These are phyloP conservation scores for Bemisia tabaci DNA, from an alignment of 1,140 invertebrate genomes.

Conservation along the genomic window DNA sequence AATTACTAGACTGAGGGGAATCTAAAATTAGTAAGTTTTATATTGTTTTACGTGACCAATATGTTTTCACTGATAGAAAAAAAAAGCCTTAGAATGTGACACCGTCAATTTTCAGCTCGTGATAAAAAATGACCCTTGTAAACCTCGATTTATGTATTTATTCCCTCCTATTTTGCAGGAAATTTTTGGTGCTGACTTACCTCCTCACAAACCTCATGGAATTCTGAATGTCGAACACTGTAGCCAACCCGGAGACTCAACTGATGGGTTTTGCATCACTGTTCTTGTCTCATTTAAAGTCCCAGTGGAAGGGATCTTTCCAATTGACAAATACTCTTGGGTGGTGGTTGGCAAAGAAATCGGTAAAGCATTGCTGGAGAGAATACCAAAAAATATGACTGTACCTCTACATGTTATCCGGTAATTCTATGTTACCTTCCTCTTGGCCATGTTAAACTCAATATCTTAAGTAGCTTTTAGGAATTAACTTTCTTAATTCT, in stretches of 20 bases:
- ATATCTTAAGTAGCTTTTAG: no score
- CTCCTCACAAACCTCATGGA: conserved; percentile 71
- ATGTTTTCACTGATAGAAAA: no score
- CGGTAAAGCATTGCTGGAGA: conserved; percentile 49
- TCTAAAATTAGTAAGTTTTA: no score
- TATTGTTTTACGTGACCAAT: no score
- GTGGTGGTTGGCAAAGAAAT: conserved; percentile 56
- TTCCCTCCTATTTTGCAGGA: conserved; percentile 39
- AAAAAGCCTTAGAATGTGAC: no score
- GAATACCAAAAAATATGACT: conserved; percentile 59
- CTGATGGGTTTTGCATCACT: conserved; percentile 70
- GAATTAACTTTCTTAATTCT: no score
- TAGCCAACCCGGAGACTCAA: conserved; percentile 32
- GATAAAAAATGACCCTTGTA: no score
- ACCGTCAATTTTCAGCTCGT: no score
- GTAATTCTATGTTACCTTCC: no score
- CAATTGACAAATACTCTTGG: conserved; percentile 81
- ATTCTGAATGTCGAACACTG: conserved; percentile 48
- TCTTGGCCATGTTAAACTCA: no score
- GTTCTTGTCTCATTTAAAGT: conserved; percentile 70
- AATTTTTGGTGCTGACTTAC: conserved; percentile 73
- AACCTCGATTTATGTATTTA: conserved; percentile 7
- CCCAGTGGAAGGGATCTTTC: conserved; percentile 67
- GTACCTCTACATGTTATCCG: conserved; percentile 67
- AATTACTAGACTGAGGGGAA: no score